These are phyloP conservation scores for Callithrix jacchus DNA, from an alignment of 2,113 vertebrate genomes.

Conservation along the genomic window DNA sequence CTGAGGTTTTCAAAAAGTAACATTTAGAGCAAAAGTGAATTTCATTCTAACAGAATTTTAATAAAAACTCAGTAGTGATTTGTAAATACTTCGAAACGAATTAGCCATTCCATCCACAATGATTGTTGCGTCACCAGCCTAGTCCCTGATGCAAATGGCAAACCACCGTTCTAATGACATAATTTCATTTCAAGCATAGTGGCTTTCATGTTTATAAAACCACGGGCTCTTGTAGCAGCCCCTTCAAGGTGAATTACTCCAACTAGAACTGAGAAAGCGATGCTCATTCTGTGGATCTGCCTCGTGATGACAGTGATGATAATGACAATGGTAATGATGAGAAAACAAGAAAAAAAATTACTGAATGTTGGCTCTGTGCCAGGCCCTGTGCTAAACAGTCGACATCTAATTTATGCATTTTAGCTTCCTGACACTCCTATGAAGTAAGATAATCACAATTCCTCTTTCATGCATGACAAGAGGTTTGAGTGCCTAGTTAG, in stretches of 20 bases:
- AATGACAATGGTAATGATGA: not conserved
- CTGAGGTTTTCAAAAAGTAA: slow-evolving; percentile 46
- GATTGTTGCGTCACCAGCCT: slow-evolving; percentile 40
- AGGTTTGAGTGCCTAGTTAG: not conserved
- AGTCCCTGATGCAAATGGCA: slow-evolving; percentile 50
- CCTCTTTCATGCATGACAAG: not conserved
- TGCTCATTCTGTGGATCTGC: not conserved
- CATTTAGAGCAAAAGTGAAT: slow-evolving; percentile 57
- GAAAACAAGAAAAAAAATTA: not conserved
- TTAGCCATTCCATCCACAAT: slow-evolving; percentile 37
- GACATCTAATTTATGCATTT: not conserved
- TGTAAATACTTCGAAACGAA: slow-evolving; percentile 60
- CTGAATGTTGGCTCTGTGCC: not conserved
- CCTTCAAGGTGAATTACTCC: not conserved
- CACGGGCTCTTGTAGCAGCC: not conserved
- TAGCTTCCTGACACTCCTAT: not conserved
- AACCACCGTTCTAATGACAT: not conserved
- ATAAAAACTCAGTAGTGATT: slow-evolving; percentile 35
- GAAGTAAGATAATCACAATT: not conserved
- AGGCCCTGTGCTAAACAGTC: not conserved
- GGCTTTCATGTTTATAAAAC: not conserved
- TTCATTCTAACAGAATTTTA: slow-evolving; percentile 50
- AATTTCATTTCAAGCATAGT: not conserved
- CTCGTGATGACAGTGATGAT: not conserved
- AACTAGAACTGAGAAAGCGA: not conserved